Conservation (phyloP, 1,140 invertebrate species). For the Eulimnadia texana region DNA sequence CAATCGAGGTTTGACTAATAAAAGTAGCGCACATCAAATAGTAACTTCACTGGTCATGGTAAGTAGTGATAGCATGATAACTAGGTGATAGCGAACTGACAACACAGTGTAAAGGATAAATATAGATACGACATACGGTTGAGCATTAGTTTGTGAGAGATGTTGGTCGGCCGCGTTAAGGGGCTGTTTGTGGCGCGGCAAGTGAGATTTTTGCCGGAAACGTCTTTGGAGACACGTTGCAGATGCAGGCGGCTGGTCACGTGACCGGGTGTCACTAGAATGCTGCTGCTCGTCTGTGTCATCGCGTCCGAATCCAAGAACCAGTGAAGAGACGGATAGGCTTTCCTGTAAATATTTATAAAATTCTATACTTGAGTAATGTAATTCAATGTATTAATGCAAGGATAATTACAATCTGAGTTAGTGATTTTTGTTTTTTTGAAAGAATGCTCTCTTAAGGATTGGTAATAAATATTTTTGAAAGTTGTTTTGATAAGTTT, state of each 20-base stretch:
- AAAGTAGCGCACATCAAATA: no score
- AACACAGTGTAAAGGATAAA: background rate
- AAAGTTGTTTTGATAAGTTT: no score
- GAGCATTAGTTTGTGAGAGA: background rate
- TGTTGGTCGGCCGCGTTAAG: background rate
- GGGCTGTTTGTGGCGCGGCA: background rate
- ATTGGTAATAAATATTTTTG: no score
- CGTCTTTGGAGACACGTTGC: background rate
- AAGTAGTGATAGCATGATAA: background rate
- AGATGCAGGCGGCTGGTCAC: background rate
- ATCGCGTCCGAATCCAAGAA: background rate
- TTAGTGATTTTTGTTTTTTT: no score
- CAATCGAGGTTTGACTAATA: no score
- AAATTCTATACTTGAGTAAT: no score
- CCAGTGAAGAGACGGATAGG: background rate
- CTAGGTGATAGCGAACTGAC: background rate
- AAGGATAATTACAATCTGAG: no score
- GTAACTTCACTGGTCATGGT: no score
- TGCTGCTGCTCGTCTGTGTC: background rate
- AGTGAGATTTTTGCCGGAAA: background rate
- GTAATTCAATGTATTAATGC: no score
- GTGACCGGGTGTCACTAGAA: background rate
- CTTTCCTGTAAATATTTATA: background rate
- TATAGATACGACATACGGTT: background rate
- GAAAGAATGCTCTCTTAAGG: no score